Evolutionary conservation across 1,140 invertebrate genomes (phyloP), one percentile per base, ranked within the genome.

Genomic region (Hormaphis cornu): DNA sequence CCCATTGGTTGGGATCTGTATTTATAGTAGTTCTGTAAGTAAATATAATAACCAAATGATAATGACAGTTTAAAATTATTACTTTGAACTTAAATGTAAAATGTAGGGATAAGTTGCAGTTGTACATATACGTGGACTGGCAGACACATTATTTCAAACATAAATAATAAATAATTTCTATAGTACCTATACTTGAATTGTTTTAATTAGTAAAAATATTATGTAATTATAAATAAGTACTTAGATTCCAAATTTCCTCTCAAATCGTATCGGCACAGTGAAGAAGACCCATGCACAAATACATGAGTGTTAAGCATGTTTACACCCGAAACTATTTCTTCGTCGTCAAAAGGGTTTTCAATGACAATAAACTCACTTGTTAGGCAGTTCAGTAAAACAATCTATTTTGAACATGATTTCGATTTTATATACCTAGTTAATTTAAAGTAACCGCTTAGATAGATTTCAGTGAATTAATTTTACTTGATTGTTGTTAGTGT

Each of bases 401-500:
- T 89, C 86, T 90, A 77, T 71, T 82, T 80, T 71, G 72, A 71
- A 52, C 46, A 14, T 37, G 24, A 58, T 69, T 53, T 9, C 7
- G n/a, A n/a, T n/a, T n/a, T n/a, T n/a, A n/a, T n/a, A n/a, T n/a
- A n/a, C n/a, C n/a, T n/a, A n/a, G n/a, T n/a, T n/a, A n/a, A n/a
- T n/a, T n/a, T n/a, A n/a, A n/a, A n/a, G n/a, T n/a, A n/a, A n/a
- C n/a, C n/a, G n/a, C n/a, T n/a, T n/a, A n/a, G n/a, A n/a, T n/a
- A n/a, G n/a, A n/a, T n/a, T n/a, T n/a, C n/a, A n/a, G n/a, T n/a
- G n/a, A n/a, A n/a, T n/a, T 37, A 18, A 46, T 18, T 61, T 44
- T 77, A 89, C 87, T 79, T 96, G 91, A 79, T 96, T 93, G 77
- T 97, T 97, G 74, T 96, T 98, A 1, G 95, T 97, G 76, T 87